Conservation (phyloP, 2,113 vertebrate genomes). For the Manacus vitellinus region DNA sequence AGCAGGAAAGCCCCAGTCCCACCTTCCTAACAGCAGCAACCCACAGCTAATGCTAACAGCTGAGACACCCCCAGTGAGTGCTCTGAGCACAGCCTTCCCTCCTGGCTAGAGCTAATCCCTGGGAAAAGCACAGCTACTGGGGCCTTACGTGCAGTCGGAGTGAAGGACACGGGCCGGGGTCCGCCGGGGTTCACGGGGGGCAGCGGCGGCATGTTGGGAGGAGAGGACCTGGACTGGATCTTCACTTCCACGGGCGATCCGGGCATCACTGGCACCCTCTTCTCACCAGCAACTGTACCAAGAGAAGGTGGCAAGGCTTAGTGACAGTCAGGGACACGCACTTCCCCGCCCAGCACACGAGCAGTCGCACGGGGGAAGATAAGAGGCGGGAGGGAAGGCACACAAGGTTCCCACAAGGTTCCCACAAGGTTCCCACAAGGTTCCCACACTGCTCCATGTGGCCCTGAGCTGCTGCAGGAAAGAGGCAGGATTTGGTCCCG, state of each 20-base stretch:
- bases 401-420: not conserved
- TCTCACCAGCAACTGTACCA: conserved; percentile 88
- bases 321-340: not conserved
- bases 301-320: conserved; percentile 24
- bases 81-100: not conserved
- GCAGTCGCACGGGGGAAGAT: not conserved
- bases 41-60: rapidly evolving
- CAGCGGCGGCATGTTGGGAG: conserved; percentile 92
- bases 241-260: conserved; percentile 98
- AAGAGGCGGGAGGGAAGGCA: not conserved
- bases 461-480: rapidly evolving
- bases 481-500: rapidly evolving
- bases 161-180: conserved; percentile 91
- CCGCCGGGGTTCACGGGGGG: conserved; percentile 91
- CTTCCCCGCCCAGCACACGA: not conserved
- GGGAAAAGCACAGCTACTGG: not conserved
- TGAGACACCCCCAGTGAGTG: rapidly evolving
- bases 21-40: not conserved
- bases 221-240: conserved; percentile 93
- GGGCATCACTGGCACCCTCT: conserved; percentile 95
- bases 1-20: not conserved
- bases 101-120: not conserved
- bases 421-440: not conserved
- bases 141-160: conserved; percentile 88
- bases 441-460: rapidly evolving